Evolutionary conservation across 1,140 invertebrate species (phyloP), one percentile per base, ranked within the genome.

Genomic region (Cyclina sinensis): DNA sequence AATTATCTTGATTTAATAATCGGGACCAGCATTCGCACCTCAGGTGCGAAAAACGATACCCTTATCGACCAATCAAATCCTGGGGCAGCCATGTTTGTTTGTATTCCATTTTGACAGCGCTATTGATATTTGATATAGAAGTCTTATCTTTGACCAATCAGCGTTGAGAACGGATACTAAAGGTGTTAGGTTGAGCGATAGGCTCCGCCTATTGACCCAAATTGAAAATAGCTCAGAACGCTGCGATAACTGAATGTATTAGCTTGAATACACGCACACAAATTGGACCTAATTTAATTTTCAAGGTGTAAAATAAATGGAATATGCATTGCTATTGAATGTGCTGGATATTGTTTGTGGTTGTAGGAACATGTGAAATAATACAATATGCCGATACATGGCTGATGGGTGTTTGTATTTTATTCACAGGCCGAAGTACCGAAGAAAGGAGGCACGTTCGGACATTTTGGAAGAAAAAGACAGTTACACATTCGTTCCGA

Each of bases 111-210:
- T 87, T 87, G 85, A 87, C 85, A 78, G 76, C 74, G 76, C 51
- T 87, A 87, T 87, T 87, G 85, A 87, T 87, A 80, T 87, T 79
- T 79, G 74, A 87, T 87, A 87, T 87, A 54, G 37, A 43, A 43
- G 51, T 54, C 85, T 87, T 87, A 87, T 87, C 85, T 87, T 70
- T 27, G 43, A 70, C 85, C 85, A 87, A 87, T 87, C 85, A 59
- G 85, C 9, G 57, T 39, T n/a, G 43, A 78, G 73, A 62, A 87
- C 59, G 59, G 32, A 76, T 73, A 73, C 70, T 70, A 78, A 79
- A 79, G 85, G 85, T 87, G 85, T 87, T 48, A 79, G 85, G 39
- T 54, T 59, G 57, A 43, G 24, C 27, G 27, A 68, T 80, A 68
- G 39, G 59, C 85, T 87, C 85, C 85, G 37, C 85, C 85, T 32